phyloP scores from a whole-genome alignment of 1,140 invertebrate genomes.

The Drosophila bifasciata region DNA sequence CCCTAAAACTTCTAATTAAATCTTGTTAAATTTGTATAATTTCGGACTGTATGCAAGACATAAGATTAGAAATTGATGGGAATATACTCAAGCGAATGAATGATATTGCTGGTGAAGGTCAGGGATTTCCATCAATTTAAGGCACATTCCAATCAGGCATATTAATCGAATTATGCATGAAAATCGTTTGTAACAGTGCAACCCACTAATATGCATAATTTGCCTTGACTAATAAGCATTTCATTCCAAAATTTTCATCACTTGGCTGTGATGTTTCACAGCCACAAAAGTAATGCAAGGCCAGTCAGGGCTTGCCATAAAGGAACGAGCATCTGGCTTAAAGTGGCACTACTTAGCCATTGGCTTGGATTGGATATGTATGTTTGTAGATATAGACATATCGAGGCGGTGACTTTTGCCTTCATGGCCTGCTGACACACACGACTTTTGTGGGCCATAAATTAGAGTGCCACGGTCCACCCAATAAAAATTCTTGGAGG shows the following conservation, averaged over 20 bases:
- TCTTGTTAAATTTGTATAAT: conserved; percentile 26
- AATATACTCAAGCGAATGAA: conserved; percentile 9
- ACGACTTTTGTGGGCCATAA: conserved; percentile 62
- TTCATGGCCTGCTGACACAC: conserved; percentile 59
- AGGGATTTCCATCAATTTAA: too few relatives aligned
- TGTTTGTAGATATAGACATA: conserved; percentile 36
- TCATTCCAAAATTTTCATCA: conserved; percentile 27
- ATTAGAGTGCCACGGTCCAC: conserved; percentile 54
- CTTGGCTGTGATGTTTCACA: conserved; percentile 11
- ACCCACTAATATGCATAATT: conserved; percentile 24
- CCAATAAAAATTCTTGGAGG: conserved; percentile 72
- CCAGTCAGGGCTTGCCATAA: conserved; percentile 3
- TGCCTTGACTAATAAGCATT: conserved; percentile 6
- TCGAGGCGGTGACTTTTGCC: conserved; percentile 44
- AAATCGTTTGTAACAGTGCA: neutral
- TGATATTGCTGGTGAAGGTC: too few relatives aligned
- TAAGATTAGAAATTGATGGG: conserved; percentile 30
- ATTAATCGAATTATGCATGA: conserved; percentile 33
- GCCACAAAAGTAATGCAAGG: conserved; percentile 16
- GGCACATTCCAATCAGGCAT: conserved; percentile 20
- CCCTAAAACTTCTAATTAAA: conserved; percentile 36
- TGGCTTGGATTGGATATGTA: neutral
- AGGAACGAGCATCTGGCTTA: conserved; percentile 14
- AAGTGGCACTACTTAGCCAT: conserved; percentile 9
- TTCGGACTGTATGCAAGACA: conserved; percentile 6